Percentiles rank a stretch among this genome's conserved stretches.
These are phyloP conservation scores for Eleginops maclovinus DNA, from an alignment of 2,113 vertebrate genomes.

Conservation along the genomic window DNA sequence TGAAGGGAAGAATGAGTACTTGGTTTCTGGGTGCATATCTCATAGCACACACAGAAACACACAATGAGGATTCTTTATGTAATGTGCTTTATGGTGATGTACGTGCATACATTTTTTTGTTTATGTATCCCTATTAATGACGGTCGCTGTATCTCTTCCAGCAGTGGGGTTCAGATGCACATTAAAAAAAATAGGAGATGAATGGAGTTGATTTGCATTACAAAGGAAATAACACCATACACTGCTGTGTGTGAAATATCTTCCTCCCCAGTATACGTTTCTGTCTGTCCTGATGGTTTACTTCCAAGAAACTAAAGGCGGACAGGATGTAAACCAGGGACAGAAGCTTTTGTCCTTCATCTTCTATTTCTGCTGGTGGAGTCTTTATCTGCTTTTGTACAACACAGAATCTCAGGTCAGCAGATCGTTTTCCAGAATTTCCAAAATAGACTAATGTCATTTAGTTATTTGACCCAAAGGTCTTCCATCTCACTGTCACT, in stretches of 20 bases:
- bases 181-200: constrained; percentile 10
- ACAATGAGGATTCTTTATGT: not conserved
- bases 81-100: not conserved
- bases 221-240: not conserved
- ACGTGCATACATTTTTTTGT: not conserved
- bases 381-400: not conserved
- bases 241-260: not conserved
- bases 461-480: not conserved
- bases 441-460: not conserved
- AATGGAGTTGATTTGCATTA: not conserved
- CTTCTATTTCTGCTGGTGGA: constrained; percentile 22
- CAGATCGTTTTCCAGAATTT: not conserved
- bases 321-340: constrained; percentile 20
- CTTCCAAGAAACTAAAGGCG: constrained; percentile 28
- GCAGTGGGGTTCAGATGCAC: not conserved
- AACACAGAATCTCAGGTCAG: constrained; percentile 8
- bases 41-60: not conserved
- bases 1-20: not conserved
- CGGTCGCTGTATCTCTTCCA: no score
- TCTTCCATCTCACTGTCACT: not conserved
- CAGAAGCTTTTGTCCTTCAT: constrained; percentile 8
- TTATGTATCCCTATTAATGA: not conserved
- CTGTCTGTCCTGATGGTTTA: not conserved
- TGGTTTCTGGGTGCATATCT: not conserved
- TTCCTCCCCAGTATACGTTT: constrained; percentile 2